Conservation (phyloP, 2,113 vertebrate genomes). For the Pelobates fuscus region DNA sequence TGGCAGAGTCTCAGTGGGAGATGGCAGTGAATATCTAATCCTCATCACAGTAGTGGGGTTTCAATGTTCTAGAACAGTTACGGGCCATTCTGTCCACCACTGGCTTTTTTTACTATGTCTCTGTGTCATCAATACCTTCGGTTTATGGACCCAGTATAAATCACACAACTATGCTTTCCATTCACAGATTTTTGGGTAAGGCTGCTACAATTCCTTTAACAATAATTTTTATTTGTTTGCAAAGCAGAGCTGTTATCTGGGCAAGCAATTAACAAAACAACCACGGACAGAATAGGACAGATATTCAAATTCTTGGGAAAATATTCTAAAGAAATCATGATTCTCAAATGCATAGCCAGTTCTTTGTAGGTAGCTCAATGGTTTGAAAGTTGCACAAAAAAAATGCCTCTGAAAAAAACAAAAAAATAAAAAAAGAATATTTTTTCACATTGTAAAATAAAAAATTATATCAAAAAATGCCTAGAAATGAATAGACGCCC, state of each 20-base stretch:
- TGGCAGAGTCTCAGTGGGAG: conserved; percentile 43
- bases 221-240: conserved; percentile 9
- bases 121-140: background rate
- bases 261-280: conserved; percentile 14
- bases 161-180: conserved; percentile 8
- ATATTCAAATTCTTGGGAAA: too few relatives aligned
- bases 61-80: conserved; percentile 10
- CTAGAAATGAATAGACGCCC: too few relatives aligned
- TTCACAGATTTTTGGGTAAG: background rate
- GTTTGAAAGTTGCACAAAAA: too few relatives aligned
- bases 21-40: conserved; percentile 22
- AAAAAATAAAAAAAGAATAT: too few relatives aligned
- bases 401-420: too few relatives aligned
- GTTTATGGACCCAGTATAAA: conserved; percentile 31
- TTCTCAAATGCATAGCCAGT: too few relatives aligned
- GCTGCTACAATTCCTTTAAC: background rate
- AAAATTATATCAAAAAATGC: too few relatives aligned
- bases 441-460: too few relatives aligned
- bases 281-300: too few relatives aligned
- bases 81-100: background rate
- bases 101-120: conserved; percentile 1
- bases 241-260: background rate
- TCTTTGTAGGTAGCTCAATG: too few relatives aligned
- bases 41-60: conserved; percentile 6
- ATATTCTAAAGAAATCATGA: too few relatives aligned